These are phyloP conservation scores for Rhyacophila evoluta DNA, from an alignment of 2,888 invertebrate genomes.

Conservation along the genomic window DNA sequence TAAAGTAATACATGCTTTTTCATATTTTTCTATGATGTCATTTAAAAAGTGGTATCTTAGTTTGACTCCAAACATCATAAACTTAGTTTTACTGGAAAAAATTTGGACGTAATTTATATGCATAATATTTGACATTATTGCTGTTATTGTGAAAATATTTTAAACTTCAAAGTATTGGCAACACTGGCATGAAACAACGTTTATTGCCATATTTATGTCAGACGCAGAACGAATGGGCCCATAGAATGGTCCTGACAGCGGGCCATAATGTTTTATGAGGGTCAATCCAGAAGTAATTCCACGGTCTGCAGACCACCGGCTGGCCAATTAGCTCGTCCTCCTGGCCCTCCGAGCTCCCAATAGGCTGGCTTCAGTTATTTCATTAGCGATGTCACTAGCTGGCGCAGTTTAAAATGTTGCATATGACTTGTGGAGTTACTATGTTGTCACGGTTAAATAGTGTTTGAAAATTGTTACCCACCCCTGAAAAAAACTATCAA, in stretches of 20 bases:
- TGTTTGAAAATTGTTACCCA: too few relatives aligned
- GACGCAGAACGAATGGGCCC: conserved; percentile 41
- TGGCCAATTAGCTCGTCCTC: conserved; percentile 48
- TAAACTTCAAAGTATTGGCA: background rate
- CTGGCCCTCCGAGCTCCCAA: background rate
- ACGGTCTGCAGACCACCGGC: conserved; percentile 42
- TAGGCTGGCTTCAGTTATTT: conserved; percentile 39
- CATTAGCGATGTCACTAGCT: conserved; percentile 35
- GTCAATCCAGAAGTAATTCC: conserved; percentile 53
- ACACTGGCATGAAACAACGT: conserved; percentile 39
- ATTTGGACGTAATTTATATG: too few relatives aligned
- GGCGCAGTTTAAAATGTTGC: background rate
- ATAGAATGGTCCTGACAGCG: conserved; percentile 49
- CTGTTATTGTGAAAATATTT: background rate
- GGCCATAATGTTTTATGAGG: conserved; percentile 53
- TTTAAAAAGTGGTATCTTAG: too few relatives aligned
- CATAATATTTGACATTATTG: too few relatives aligned
- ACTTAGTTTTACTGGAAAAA: too few relatives aligned
- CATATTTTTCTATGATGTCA: too few relatives aligned
- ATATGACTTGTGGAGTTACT: too few relatives aligned
- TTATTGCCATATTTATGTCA: conserved; percentile 53
- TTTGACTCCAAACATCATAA: too few relatives aligned
- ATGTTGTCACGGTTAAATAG: too few relatives aligned
- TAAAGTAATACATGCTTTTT: too few relatives aligned
- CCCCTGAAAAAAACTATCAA: too few relatives aligned